Evolutionary conservation across 2,113 vertebrate genomes (phyloP).

Genomic region (Dicentrarchus labrax): DNA sequence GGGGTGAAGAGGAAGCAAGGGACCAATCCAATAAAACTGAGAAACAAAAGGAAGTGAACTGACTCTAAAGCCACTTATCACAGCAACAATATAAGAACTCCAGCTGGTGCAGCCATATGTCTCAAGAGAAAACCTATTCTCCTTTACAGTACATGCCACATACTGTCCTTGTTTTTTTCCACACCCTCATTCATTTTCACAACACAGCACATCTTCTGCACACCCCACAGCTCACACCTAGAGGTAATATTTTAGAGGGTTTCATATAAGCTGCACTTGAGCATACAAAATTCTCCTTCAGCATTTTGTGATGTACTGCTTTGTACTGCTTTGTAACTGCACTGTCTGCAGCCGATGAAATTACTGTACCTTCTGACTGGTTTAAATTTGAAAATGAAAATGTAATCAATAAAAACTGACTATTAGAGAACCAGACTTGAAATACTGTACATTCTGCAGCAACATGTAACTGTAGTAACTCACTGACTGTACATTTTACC

Average conservation of each 20-base stretch:
- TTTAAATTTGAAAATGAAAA: conserved; percentile 25
- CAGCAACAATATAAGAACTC: conserved; percentile 47
- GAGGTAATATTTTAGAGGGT: conserved; percentile 27
- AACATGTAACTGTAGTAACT: not conserved
- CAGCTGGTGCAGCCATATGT: conserved; percentile 70
- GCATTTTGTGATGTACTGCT: not conserved
- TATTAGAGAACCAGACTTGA: not conserved
- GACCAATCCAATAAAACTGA: conserved; percentile 38
- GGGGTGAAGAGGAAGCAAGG: conserved; percentile 20
- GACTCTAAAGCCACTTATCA: conserved; percentile 59
- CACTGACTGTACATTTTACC: not conserved
- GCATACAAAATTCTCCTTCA: not conserved
- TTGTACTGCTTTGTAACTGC: not conserved
- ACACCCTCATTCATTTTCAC: conserved; percentile 24
- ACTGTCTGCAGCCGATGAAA: not conserved
- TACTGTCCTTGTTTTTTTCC: conserved; percentile 29
- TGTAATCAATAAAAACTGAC: conserved; percentile 37
- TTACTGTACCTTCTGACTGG: not conserved
- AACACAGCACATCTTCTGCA: conserved; percentile 31
- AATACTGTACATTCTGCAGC: not conserved
- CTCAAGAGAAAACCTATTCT: conserved; percentile 55
- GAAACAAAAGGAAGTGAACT: conserved; percentile 47
- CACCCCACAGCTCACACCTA: conserved; percentile 13
- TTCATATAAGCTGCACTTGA: not conserved
- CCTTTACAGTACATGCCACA: conserved; percentile 31